These are phyloP conservation scores for Trematomus bernacchii DNA, from an alignment of 2,797 vertebrate species.

Conservation along the genomic window DNA sequence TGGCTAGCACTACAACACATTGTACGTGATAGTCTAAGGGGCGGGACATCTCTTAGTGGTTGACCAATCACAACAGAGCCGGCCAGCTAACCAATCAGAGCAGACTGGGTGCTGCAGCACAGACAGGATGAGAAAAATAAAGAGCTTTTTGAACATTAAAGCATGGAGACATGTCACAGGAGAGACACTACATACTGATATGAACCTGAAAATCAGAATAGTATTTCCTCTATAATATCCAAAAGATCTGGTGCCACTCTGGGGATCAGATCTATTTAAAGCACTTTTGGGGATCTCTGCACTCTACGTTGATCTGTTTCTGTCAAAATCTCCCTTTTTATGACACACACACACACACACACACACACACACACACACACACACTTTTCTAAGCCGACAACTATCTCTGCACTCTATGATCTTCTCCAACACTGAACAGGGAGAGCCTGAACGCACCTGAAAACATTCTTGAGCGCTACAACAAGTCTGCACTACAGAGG, in stretches of 20 bases:
- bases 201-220: too few relatives aligned
- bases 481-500: slow-evolving; percentile 21
- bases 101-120: too few relatives aligned
- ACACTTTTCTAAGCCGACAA: slow-evolving; percentile 21
- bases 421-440: slow-evolving; percentile 35
- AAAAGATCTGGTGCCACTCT: slow-evolving; percentile 1
- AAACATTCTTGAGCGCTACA: slow-evolving; percentile 3
- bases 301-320: slow-evolving; percentile 48
- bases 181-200: too few relatives aligned
- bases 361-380: slow-evolving; percentile 14
- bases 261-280: slow-evolving; percentile 20
- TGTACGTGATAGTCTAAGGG: too few relatives aligned
- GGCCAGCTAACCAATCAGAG: too few relatives aligned
- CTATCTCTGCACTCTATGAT: slow-evolving; percentile 36
- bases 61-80: too few relatives aligned
- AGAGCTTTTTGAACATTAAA: too few relatives aligned
- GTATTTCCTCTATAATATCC: neutral
- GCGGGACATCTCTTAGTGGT: too few relatives aligned
- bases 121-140: too few relatives aligned
- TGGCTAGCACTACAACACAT: too few relatives aligned
- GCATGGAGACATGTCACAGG: too few relatives aligned
- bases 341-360: slow-evolving; percentile 25
- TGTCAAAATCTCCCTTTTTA: slow-evolving; percentile 65
- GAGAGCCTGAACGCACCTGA: slow-evolving; percentile 42
- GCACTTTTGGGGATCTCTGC: slow-evolving; percentile 35